Evolutionary conservation across 2,797 vertebrate species (phyloP), one percentile per base, ranked within the genome.

Genomic region (Gallinago nigripennis): DNA sequence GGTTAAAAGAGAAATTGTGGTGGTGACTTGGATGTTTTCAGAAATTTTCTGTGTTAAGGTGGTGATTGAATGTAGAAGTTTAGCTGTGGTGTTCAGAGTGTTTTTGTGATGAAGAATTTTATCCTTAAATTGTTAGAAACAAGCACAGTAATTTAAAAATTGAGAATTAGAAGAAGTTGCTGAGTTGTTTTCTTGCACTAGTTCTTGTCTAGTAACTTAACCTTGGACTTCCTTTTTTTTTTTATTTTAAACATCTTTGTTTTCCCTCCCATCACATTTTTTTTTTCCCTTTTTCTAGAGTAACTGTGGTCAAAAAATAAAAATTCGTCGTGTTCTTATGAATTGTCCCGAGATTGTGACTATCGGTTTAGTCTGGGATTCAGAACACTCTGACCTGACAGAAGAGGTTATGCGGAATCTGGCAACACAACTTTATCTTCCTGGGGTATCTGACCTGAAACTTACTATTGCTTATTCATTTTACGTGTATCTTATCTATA

Each of bases 291-390:
- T 97, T 69, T 93, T 95, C 18, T 91, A 99, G 99, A 99, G 99
- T 96, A 99, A 99, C 92, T 99, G 99, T 97, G 99, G 99, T 76
- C 99, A 99, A 97, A 99, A 97, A 97, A 99, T 99, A 89, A 99
- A 98, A 97, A 99, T 99, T 77, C 98, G 99, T 33, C 98, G 98
- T 33, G 99, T 99, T 92, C 98, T 99, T 70, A 99, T 99, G 99
- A 99, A 99, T 96, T 99, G 98, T 72, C 99, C 99, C 2, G 99
- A 99, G 98, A 99, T 99, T 27, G 99, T 99, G 23, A 99, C 99
- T n/a, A 99, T 99, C 0, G 99, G 99, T 69, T 98, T 99, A 45
- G 99, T 99, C 53, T 99, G 99, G 99, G 99, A 99, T 97, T 98
- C 99, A 0, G 99, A 99, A n/a, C 99, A 99, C 96, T 99, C 99